Percentiles rank a stretch among this genome's conserved stretches.
Evolutionary conservation across 2,113 vertebrate genomes (phyloP).

Genomic region (Chaenocephalus aceratus): DNA sequence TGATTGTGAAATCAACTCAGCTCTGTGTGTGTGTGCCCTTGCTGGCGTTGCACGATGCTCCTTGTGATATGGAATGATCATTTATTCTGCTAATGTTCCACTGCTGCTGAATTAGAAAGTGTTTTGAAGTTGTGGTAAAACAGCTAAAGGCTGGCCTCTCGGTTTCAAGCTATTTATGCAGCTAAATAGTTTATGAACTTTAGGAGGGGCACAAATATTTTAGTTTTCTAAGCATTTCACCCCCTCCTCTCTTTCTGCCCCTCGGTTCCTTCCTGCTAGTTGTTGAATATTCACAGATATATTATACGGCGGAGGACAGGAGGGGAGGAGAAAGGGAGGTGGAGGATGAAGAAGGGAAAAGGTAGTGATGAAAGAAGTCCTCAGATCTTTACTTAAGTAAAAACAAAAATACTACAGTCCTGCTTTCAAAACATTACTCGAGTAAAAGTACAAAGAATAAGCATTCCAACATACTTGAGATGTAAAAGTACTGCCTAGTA

Average conservation of each 20-base stretch:
- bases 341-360: neutral
- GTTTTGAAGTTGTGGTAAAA: slow-evolving; percentile 50
- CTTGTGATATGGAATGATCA: slow-evolving; percentile 40
- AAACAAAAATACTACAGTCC: no score
- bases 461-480: no score
- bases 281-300: slow-evolving; percentile 60
- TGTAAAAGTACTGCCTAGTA: no score
- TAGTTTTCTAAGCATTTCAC: slow-evolving; percentile 55
- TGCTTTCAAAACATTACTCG: no score
- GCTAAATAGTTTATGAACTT: slow-evolving; percentile 57
- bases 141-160: slow-evolving; percentile 31
- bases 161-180: slow-evolving; percentile 57
- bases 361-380: no score
- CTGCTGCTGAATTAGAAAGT: slow-evolving; percentile 8
- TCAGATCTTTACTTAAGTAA: no score
- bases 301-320: slow-evolving; percentile 21
- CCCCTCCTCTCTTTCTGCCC: slow-evolving; percentile 3
- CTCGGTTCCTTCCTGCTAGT: slow-evolving; percentile 55
- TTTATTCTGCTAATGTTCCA: slow-evolving; percentile 12
- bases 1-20: no score
- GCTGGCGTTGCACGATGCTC: slow-evolving; percentile 36
- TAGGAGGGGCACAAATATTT: slow-evolving; percentile 47
- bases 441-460: no score
- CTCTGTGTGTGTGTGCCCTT: no score
- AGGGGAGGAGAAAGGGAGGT: neutral